Conservation (phyloP, 2,797 vertebrate species). For the Coluber constrictor region DNA sequence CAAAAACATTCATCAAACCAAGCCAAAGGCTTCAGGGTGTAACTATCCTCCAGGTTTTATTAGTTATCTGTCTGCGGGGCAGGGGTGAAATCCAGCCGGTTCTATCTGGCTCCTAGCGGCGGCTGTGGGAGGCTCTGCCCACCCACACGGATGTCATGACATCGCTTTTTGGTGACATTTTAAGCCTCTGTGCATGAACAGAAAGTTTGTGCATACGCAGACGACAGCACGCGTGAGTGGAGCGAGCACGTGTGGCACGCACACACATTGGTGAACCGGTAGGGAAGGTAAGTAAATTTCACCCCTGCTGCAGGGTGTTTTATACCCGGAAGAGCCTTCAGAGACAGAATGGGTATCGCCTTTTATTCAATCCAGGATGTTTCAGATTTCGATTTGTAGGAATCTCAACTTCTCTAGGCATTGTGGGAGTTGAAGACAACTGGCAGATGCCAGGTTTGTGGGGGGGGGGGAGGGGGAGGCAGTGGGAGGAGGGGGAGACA, state of each 20-base stretch:
- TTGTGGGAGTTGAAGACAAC: not conserved
- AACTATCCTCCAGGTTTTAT: not conserved
- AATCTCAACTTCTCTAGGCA: not conserved
- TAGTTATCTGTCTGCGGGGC: not conserved
- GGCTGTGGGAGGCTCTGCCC: too few relatives aligned
- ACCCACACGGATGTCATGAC: too few relatives aligned
- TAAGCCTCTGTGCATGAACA: too few relatives aligned
- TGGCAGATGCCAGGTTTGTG: not conserved
- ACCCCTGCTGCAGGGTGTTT: not conserved
- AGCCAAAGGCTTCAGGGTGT: not conserved
- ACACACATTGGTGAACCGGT: too few relatives aligned
- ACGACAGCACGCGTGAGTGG: too few relatives aligned
- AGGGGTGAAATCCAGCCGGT: too few relatives aligned
- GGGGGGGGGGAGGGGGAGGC: rapidly evolving
- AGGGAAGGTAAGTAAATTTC: too few relatives aligned
- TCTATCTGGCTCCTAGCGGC: too few relatives aligned
- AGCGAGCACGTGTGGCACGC: too few relatives aligned
- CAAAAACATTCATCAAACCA: not conserved
- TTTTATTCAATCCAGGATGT: not conserved
- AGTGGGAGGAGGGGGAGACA: not conserved
- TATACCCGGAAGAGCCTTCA: too few relatives aligned
- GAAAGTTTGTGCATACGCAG: too few relatives aligned
- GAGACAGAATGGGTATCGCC: not conserved
- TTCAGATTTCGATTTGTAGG: not conserved
- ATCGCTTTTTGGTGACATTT: too few relatives aligned